Conservation (phyloP, 2,888 invertebrate genomes). For the Melanotus villosus region DNA sequence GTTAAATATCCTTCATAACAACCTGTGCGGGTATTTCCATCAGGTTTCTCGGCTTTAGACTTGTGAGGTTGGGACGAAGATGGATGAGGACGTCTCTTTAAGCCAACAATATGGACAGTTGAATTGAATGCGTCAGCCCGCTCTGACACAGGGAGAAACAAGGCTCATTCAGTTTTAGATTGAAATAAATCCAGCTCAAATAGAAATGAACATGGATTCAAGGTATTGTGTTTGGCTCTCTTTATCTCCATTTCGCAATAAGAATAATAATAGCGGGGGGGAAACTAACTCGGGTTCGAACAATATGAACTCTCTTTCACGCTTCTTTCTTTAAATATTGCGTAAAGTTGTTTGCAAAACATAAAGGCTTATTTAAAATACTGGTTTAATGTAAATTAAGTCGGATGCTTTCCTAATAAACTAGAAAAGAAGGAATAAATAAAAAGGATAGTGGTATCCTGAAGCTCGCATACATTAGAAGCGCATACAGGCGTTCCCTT, state of each 20-base stretch:
- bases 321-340: no score
- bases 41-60: conserved; percentile 28
- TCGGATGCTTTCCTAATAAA: no score
- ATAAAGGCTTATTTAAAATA: no score
- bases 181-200: conserved; percentile 46
- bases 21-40: conserved; percentile 22
- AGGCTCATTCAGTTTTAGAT: conserved; percentile 38
- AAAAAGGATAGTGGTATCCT: no score
- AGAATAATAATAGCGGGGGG: conserved; percentile 19
- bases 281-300: background rate
- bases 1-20: background rate
- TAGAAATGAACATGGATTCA: conserved; percentile 35
- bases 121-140: conserved; percentile 58
- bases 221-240: conserved; percentile 10
- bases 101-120: conserved; percentile 60
- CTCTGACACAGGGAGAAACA: conserved; percentile 38
- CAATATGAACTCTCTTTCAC: background rate
- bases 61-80: conserved; percentile 53
- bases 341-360: no score
- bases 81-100: conserved; percentile 57
- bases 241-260: conserved; percentile 8
- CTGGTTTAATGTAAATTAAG: no score
- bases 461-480: no score
- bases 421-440: no score
- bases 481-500: background rate